phyloP scores from a whole-genome alignment of 1,140 invertebrate genomes.

The Solenopsis fugax region DNA sequence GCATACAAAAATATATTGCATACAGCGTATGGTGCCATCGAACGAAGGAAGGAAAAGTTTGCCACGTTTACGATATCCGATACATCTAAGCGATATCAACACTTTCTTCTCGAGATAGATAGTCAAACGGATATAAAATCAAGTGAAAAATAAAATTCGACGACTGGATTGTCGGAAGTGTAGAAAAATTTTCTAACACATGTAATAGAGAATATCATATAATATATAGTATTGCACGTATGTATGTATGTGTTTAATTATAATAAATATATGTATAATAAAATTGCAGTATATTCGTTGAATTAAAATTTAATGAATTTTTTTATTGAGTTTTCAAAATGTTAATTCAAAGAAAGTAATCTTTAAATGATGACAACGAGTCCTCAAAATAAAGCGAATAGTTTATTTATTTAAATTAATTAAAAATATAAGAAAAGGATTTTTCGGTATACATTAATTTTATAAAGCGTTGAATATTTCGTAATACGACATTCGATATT shows the following conservation, averaged over 20 bases:
- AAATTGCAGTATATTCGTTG: not conserved
- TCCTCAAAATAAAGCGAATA: not conserved
- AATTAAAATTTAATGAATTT: not conserved
- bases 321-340: not conserved
- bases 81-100: conserved; percentile 34
- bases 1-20: conserved; percentile 8
- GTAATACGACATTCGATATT: not conserved
- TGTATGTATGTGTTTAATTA: not conserved
- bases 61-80: conserved; percentile 26
- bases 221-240: not conserved
- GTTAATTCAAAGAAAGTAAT: not conserved
- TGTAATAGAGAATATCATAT: not conserved
- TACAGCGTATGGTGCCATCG: not conserved
- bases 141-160: conserved; percentile 14
- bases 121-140: conserved; percentile 4
- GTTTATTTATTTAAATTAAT: not conserved
- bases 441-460: not conserved
- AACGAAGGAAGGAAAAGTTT: conserved; percentile 11
- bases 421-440: not conserved
- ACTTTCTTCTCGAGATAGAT: conserved; percentile 31
- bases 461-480: not conserved
- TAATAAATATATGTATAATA: not conserved
- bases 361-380: not conserved
- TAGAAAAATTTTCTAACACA: not conserved
- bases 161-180: not conserved